Base-by-base conservation (phyloP, 2,113 vertebrate species). In the Cyanoramphus novaezelandiae region DNA sequence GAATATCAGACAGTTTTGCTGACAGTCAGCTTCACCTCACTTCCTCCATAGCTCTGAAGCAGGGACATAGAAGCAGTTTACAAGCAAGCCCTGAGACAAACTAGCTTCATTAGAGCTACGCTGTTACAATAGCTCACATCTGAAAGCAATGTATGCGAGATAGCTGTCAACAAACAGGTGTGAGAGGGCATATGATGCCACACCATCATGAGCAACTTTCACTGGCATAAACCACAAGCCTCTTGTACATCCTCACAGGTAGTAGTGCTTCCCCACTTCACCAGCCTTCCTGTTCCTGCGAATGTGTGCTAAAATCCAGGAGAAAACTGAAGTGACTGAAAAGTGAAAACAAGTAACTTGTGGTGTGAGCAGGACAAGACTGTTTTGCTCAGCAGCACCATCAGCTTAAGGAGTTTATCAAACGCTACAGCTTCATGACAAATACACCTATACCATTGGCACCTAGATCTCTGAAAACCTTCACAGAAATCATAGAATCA, bases 31-130 rank as follows among this genome's bases (percentile, higher is more conserved):
- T 86, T 68, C 27, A 59, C 20, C 50, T 60, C 60, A 63, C 21
- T 2, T 11, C 5, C 11, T 7, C 21, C 0, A 0, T 8, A 53
- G 41, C 6, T 64, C 18, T 33, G 5, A 82, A 68, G 44, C 0
- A 84, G 7, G 17, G 15, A 65, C 11, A 39, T 11, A 12, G 31
- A 93, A 49, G 29, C 19, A 79, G 10, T 37, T 62, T 52, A 69
- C 20, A 85, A 50, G 27, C 33, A 82, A 82, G 17, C 18, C 82
- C 11, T 64, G n/a, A 65, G 5, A 86, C 10, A 72, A 85, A 82
- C 29, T 2, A 37, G 43, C 29, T 47, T 84, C 50, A 24, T 59
- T 33, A 49, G 21, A 55, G n/a, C 53, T 62, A 82, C 47, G 5
- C 11, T 31, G 23, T 47, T 14, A 7, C 12, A 39, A 84, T 0